A percentile compares a stretch with the other conserved stretches of the same genome.
Evolutionary conservation across 2,888 invertebrate genomes (phyloP).

Genomic region (Pyrochroa serraticornis): DNA sequence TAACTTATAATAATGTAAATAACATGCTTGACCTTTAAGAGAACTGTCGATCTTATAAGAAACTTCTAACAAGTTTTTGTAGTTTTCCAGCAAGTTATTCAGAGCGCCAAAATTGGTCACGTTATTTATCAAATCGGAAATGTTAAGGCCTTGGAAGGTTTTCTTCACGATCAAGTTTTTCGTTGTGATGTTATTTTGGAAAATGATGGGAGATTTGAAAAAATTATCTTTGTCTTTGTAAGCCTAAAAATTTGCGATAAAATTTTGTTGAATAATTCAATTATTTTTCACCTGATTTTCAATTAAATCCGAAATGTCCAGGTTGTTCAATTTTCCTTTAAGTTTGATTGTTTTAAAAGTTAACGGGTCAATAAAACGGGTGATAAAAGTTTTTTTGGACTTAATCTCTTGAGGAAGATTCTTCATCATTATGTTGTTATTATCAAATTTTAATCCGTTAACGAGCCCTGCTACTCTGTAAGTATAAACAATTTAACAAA

Average conservation of each 20-base stretch:
- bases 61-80: constrained; percentile 46
- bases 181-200: constrained; percentile 45
- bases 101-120: constrained; percentile 41
- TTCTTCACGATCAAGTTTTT: constrained; percentile 48
- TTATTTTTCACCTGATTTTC: constrained; percentile 47
- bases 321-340: constrained; percentile 47
- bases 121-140: constrained; percentile 47
- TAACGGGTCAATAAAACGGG: constrained; percentile 24
- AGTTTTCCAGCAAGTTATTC: constrained; percentile 51
- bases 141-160: constrained; percentile 48
- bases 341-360: constrained; percentile 48
- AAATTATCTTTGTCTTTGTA: constrained; percentile 41
- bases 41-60: constrained; percentile 39
- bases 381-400: constrained; percentile 51
- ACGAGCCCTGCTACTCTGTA: constrained; percentile 51
- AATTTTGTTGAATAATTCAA: not conserved
- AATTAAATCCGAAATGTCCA: constrained; percentile 45
- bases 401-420: constrained; percentile 54
- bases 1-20: constrained; percentile 41
- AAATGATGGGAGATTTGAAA: constrained; percentile 45
- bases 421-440: constrained; percentile 52
- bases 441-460: constrained; percentile 48
- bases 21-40: constrained; percentile 49
- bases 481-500: constrained; percentile 27
- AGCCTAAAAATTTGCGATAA: constrained; percentile 40